Percentiles rank a stretch among this genome's conserved stretches.
phyloP scores from a whole-genome alignment of 2,888 invertebrate genomes.

The Uloborus plumipes region DNA sequence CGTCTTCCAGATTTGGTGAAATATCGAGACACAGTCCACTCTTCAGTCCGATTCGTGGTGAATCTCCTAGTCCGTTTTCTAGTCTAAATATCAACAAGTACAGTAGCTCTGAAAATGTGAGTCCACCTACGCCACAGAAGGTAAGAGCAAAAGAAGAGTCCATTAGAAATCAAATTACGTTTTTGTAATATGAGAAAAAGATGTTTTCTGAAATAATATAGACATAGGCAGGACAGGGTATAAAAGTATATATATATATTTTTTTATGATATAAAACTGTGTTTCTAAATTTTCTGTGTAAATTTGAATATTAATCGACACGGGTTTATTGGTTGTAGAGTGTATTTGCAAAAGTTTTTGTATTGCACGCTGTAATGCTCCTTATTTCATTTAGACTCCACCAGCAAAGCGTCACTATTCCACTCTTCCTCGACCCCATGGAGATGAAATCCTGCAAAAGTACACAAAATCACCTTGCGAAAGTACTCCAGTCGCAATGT shows the following conservation, averaged over 20 bases:
- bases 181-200: no score
- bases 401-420: conserved; percentile 60
- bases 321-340: no score
- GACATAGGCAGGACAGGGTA: no score
- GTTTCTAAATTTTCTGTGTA: no score
- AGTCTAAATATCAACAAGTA: conserved; percentile 21
- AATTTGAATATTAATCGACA: no score
- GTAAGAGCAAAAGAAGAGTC: background rate
- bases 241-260: no score
- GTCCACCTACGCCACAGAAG: conserved; percentile 58
- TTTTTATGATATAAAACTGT: no score
- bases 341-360: no score
- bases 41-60: conserved; percentile 44
- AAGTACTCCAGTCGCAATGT: conserved; percentile 8
- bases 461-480: conserved; percentile 31
- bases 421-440: conserved; percentile 67
- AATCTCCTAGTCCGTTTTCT: conserved; percentile 43
- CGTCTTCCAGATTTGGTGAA: conserved; percentile 36
- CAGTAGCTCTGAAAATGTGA: conserved; percentile 61
- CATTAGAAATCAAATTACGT: no score
- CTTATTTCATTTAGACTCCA: conserved; percentile 45
- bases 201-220: no score
- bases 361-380: no score
- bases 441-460: conserved; percentile 60
- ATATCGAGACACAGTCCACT: conserved; percentile 33